These are phyloP conservation scores for Macroramphosus scolopax DNA, from an alignment of 2,797 vertebrate genomes.

Conservation along the genomic window DNA sequence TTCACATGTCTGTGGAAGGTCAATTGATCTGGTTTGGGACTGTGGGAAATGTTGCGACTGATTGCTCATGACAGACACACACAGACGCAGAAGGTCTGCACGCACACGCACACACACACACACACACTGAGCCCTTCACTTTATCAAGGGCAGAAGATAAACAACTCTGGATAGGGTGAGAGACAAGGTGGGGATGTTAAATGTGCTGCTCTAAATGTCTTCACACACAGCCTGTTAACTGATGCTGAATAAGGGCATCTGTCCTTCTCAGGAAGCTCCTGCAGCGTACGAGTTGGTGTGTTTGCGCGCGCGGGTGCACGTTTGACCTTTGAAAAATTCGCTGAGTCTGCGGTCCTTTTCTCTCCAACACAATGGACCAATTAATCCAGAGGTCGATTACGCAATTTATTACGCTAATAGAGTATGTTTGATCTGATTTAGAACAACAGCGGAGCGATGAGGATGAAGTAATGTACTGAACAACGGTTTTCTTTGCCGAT, in stretches of 20 bases:
- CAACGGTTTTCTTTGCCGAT: no score
- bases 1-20: conserved; percentile 64
- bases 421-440: conserved; percentile 31
- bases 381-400: conserved; percentile 56
- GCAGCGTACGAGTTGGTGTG: conserved; percentile 9
- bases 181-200: conserved; percentile 72
- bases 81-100: conserved; percentile 36
- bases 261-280: conserved; percentile 59
- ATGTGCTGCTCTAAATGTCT: conserved; percentile 71
- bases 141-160: conserved; percentile 71
- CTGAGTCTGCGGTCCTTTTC: conserved; percentile 62
- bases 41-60: conserved; percentile 64
- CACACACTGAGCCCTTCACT: conserved; percentile 53
- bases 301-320: conserved; percentile 18
- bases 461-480: no score
- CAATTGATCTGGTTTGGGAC: conserved; percentile 69
- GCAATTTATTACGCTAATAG: conserved; percentile 35
- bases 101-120: conserved; percentile 11
- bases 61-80: conserved; percentile 60
- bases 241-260: conserved; percentile 74
- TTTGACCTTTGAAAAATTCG: conserved; percentile 64
- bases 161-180: conserved; percentile 58
- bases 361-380: conserved; percentile 50
- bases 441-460: conserved; percentile 19
- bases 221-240: conserved; percentile 69